phyloP scores from a whole-genome alignment of 2,113 vertebrate species.

The Antechinus stuartii region DNA sequence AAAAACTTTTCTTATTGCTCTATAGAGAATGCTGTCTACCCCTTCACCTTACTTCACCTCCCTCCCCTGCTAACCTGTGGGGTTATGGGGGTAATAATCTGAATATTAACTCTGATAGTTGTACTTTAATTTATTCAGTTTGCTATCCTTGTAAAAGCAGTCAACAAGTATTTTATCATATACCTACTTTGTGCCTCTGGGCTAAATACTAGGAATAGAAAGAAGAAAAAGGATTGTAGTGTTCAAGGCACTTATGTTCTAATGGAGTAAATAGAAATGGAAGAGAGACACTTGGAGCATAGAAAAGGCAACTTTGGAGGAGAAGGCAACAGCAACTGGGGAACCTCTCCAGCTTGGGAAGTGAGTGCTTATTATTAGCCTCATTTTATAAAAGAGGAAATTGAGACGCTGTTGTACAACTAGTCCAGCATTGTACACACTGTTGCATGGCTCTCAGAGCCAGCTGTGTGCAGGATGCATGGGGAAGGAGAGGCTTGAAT shows the following conservation, averaged over 20 bases:
- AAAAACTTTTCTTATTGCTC: neutral
- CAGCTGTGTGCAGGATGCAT: neutral
- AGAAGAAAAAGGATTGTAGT: too few species aligned
- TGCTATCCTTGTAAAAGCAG: neutral
- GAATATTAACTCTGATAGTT: neutral
- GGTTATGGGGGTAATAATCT: neutral
- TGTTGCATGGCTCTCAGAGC: neutral
- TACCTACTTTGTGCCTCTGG: too few species aligned
- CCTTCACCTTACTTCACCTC: too few species aligned
- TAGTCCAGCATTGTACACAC: neutral
- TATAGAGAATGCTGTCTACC: neutral
- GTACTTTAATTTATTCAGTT: neutral
- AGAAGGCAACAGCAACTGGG: too few species aligned
- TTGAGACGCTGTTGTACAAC: neutral
- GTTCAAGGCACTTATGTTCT: too few species aligned
- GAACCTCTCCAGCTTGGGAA: rapidly evolving
- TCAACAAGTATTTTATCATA: too few species aligned
- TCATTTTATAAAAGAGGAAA: neutral
- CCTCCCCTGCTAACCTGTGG: neutral
- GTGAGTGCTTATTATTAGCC: neutral
- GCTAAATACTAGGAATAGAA: too few species aligned
- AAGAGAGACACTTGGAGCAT: too few species aligned
- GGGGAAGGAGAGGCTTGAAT: neutral
- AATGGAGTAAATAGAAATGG: too few species aligned
- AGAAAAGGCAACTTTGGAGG: too few species aligned